These are phyloP conservation scores for Leuciscus idus DNA, from an alignment of 2,113 vertebrate genomes.

Conservation along the genomic window DNA sequence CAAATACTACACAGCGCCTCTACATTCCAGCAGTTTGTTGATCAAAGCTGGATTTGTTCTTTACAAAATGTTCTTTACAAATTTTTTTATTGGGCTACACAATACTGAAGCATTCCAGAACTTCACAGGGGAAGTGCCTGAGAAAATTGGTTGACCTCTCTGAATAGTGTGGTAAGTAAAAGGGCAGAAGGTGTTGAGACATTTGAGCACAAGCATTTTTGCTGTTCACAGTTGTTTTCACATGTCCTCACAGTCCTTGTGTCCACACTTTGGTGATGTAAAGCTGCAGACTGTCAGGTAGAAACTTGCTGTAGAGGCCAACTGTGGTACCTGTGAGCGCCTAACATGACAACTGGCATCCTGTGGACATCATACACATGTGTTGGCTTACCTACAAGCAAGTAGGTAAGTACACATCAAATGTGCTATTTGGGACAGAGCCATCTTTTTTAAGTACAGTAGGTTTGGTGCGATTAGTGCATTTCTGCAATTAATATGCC, in stretches of 20 bases:
- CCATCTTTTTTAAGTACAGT: background rate
- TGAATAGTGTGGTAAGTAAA: background rate
- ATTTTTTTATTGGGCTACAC: background rate
- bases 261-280: background rate
- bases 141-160: background rate
- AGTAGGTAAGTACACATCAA: background rate
- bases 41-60: background rate
- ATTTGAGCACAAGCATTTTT: background rate
- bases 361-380: background rate
- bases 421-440: background rate
- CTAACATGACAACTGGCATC: background rate
- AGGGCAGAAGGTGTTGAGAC: background rate
- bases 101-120: background rate
- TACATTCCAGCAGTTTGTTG: background rate
- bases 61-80: background rate
- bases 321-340: background rate
- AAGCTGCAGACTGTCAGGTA: background rate
- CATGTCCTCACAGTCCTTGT: background rate
- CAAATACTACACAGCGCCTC: background rate
- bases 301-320: background rate
- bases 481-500: background rate
- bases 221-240: background rate
- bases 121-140: background rate
- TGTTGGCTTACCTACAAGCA: background rate
- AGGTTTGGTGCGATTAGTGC: background rate